Percentiles rank a stretch among this genome's conserved stretches.
Evolutionary conservation across 2,113 vertebrate genomes (phyloP).

Genomic region (Philantomba maxwellii): DNA sequence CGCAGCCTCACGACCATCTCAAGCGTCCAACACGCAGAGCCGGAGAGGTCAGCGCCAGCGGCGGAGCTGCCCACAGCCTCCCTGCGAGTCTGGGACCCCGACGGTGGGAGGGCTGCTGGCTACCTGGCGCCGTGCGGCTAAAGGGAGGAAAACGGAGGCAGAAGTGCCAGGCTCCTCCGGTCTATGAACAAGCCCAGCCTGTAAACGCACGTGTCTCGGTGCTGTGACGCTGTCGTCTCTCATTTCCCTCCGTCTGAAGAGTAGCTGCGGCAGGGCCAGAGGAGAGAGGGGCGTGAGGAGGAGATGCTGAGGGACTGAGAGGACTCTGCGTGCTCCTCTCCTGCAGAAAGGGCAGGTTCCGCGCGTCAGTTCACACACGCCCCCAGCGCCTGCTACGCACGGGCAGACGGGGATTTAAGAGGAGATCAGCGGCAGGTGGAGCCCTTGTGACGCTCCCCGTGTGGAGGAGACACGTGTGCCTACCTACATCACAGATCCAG

Average conservation of each 20-base stretch:
- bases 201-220: not conserved
- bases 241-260: not conserved
- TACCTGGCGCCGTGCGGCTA: not conserved
- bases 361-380: not conserved
- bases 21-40: not conserved
- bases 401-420: not conserved
- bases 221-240: not conserved
- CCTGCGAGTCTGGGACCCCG: accelerated
- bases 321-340: not conserved
- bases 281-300: too few species aligned
- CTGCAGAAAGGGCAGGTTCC: not conserved
- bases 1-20: not conserved
- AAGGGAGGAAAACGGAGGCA: not conserved
- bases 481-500: not conserved
- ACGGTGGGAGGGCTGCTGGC: not conserved
- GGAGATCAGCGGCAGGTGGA: not conserved
- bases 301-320: not conserved
- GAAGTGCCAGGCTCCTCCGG: not conserved
- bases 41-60: not conserved
- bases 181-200: not conserved
- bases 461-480: not conserved
- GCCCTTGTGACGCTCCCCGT: not conserved
- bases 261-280: not conserved
- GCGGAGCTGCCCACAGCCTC: accelerated
- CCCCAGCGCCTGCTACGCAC: not conserved